Evolutionary conservation across 2,888 invertebrate species (phyloP), one percentile per base, ranked within the genome.

Genomic region (Nomada fabriciana): DNA sequence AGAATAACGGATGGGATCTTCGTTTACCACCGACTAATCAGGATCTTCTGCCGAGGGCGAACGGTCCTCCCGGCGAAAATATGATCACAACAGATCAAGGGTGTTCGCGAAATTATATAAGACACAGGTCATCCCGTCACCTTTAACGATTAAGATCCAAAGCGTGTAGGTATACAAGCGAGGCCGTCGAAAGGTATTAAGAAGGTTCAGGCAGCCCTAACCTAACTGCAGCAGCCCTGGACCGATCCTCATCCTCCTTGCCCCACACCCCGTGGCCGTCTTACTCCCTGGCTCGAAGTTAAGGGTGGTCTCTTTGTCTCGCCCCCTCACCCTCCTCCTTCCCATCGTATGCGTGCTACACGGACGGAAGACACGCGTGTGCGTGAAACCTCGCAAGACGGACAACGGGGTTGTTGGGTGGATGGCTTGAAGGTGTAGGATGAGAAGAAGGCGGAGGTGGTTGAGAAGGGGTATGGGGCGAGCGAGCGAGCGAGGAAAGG

Each of bases 331-430:
- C 80, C 64, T 76, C 53, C 65, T 29, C 25, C 61, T 68, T 57
- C 79, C 73, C 74, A 60, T 79, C 87, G 83, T 85, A 82, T 85
- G 85, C 83, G 86, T 88, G 84, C 79, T 87, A 89, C 89, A 89
- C 83, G 88, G 83, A 86, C 85, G 80, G 77, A 80, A 71, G 87
- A 83, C 88, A 90, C 88, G 88, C 88, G 89, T 91, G 90, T 91
- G 91, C 89, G 92, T 90, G 91, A 90, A 89, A 89, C 89, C 89
- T 90, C 88, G 90, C 89, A 91, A 92, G 92, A 91, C 91, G 91
- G 91, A 92, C 91, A 91, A 90, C 90, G 90, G 89, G 86, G 87
- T 88, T 85, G 86, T 87, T 87, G 86, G 87, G 88, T 84, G 88
- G 88, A 85, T 83, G 84, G 89, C 86, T 84, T 76, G 84, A 77